These are phyloP conservation scores for Geopemphigus sp. DNA, from an alignment of 1,140 invertebrate genomes.

Conservation along the genomic window DNA sequence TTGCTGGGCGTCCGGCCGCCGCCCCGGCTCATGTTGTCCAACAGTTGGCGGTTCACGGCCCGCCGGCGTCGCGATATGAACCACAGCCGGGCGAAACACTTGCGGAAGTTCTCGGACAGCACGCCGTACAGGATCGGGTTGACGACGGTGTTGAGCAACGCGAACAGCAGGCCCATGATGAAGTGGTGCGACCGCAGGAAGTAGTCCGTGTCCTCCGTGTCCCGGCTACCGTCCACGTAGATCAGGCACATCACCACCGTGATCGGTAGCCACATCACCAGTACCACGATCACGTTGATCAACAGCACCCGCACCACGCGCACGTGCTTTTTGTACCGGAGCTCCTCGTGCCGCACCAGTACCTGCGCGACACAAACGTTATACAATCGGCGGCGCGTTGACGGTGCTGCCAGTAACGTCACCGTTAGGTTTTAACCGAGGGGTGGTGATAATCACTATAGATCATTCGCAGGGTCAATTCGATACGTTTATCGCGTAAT, in stretches of 20 bases:
- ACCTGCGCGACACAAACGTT: too few species aligned
- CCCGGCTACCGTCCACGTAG: conserved; percentile 60
- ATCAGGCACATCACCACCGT: conserved; percentile 61
- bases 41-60: conserved; percentile 31
- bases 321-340: conserved; percentile 61
- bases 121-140: conserved; percentile 79
- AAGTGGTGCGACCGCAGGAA: conserved; percentile 62
- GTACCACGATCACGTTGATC: conserved; percentile 62
- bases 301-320: conserved; percentile 60
- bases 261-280: conserved; percentile 65
- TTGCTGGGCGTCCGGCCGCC: conserved; percentile 22
- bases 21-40: conserved; percentile 43
- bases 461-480: too few species aligned
- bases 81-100: conserved; percentile 59
- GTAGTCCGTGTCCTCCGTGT: conserved; percentile 58
- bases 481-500: too few species aligned
- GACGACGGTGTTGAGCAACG: conserved; percentile 70
- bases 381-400: too few species aligned
- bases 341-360: conserved; percentile 60
- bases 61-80: conserved; percentile 50
- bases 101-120: conserved; percentile 72
- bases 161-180: conserved; percentile 62
- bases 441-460: too few species aligned
- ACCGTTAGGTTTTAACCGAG: too few species aligned
- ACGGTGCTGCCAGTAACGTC: too few species aligned